Evolutionary conservation across 2,888 invertebrate species (phyloP), one percentile per base, ranked within the genome.

Genomic region (Melanotus villosus): DNA sequence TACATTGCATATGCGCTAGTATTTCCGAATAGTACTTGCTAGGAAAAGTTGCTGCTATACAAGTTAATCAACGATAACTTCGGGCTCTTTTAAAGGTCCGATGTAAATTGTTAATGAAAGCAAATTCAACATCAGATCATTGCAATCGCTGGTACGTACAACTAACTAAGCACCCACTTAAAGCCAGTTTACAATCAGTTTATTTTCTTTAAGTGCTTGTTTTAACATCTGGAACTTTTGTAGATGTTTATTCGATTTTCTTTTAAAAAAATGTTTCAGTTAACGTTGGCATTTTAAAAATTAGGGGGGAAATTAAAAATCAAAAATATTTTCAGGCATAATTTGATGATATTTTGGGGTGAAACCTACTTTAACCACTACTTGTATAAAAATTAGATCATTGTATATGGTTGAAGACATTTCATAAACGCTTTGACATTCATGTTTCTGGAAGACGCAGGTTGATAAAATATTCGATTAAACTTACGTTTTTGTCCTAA

Each of bases 121-220:
- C 52, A 52, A 52, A 52, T 52, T 52, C 52, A 52, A 52, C 52
- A 32, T 52, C 52, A 32, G 32, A 52, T 57, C 57, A 38, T 12
- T 57, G 38, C 41, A 57, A 57, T 38, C 57, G 57, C 57, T 30
- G 45, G 21, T 62, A 62, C 50, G 50, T 30, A 50, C 26, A 50
- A 50, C 62, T 62, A 62, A 62, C 62, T 45, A 62, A 62, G 50
- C 62, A 62, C 62, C 62, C 50, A 50, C 50, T 59, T 62, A 62
- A 21, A 62, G 47, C 26, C n/a, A 18, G 50, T 50, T 50, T 47
- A 62, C 62, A 18, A 10, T 10, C 34, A 52, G 52, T 32, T 12
- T 52, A 52, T 52, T 52, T 30, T 50, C 26, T 5, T 43, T 41
- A 43, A 43, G 16, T 16, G 16, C n/a, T 14, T 2, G 23, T 2